These are phyloP conservation scores for Eilema caniola DNA, from an alignment of 2,888 invertebrate genomes.

Conservation along the genomic window DNA sequence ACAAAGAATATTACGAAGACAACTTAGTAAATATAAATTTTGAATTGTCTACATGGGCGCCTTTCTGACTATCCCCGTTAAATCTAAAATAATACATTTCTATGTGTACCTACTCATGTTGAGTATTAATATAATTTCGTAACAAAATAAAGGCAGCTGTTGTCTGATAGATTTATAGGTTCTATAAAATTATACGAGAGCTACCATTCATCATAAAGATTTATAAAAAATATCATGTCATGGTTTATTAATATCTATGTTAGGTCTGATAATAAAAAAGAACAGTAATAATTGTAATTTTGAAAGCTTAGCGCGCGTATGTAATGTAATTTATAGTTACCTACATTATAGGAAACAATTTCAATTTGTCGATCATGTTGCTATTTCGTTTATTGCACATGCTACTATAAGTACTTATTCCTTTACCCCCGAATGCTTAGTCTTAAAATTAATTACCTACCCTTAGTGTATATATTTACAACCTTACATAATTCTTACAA, in stretches of 20 bases:
- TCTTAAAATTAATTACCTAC: constrained; percentile 26
- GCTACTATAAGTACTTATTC: not conserved
- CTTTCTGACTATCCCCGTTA: not conserved
- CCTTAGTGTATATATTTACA: constrained; percentile 60
- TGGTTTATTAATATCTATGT: not conserved
- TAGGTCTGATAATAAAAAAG: not conserved
- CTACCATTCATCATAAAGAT: not conserved
- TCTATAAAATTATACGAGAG: not conserved
- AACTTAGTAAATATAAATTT: not conserved
- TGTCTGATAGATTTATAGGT: not conserved
- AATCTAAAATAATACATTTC: not conserved
- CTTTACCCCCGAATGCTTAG: not conserved
- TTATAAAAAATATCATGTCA: not conserved
- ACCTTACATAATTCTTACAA: constrained; percentile 41
- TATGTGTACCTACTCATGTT: not conserved
- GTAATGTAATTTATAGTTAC: not conserved
- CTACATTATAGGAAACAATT: not conserved
- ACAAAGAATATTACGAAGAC: not conserved
- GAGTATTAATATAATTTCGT: not conserved
- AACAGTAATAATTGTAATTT: not conserved
- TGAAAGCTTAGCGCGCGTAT: not conserved
- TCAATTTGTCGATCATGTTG: not conserved
- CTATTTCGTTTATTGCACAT: not conserved
- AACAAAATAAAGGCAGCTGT: constrained; percentile 4
- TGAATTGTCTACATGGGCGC: not conserved